Percentiles rank a stretch among this genome's conserved stretches.
phyloP scores from a whole-genome alignment of 2,113 vertebrate species.

The Sylvicapra grimmia region DNA sequence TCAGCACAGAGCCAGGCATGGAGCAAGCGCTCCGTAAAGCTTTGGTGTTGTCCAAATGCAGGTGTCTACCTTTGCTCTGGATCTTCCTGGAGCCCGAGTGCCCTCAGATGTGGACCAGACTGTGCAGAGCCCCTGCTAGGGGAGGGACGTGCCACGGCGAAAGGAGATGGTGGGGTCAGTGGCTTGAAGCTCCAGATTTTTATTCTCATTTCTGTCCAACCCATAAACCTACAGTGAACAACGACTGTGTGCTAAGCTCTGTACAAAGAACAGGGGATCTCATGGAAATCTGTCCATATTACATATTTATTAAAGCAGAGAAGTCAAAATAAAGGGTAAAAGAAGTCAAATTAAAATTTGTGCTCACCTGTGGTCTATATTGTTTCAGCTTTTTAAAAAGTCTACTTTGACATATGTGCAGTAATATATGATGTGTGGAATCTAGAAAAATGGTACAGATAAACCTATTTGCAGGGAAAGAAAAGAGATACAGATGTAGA shows the following conservation, averaged over 20 bases:
- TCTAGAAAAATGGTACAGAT: not conserved
- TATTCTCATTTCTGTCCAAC: not conserved
- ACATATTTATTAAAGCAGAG: not conserved
- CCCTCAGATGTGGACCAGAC: not conserved
- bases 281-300: not conserved
- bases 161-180: not conserved
- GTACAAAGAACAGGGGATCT: not conserved
- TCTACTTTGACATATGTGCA: not conserved
- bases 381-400: not conserved
- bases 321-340: not conserved
- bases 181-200: not conserved
- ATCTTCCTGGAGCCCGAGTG: rapidly evolving
- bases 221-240: not conserved
- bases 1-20: not conserved
- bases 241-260: not conserved
- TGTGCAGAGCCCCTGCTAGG: not conserved
- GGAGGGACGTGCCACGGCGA: not conserved
- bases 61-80: not conserved
- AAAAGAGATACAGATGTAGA: not conserved
- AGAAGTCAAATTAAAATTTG: not conserved
- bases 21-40: not conserved
- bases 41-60: not conserved
- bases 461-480: not conserved
- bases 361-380: not conserved
- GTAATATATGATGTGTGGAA: not conserved